Conservation (phyloP, 2,113 vertebrate species). For the Numida meleagris region DNA sequence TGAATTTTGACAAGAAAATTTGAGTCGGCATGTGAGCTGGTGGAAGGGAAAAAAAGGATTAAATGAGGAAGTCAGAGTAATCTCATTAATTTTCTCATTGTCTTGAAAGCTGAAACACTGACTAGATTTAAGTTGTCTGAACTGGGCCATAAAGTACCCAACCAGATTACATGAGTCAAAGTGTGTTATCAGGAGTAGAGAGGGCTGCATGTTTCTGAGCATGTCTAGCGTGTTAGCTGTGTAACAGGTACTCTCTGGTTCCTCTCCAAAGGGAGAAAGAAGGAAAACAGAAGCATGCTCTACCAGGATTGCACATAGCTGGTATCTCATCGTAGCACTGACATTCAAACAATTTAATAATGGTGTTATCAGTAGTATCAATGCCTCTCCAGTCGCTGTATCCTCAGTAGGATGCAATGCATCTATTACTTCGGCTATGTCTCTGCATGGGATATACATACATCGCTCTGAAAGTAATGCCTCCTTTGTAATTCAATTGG, state of each 20-base stretch:
- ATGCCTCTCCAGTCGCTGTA: background rate
- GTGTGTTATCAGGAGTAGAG: background rate
- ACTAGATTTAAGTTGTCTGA: background rate
- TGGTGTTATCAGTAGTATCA: accelerated
- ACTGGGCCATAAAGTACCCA: background rate
- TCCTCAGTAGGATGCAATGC: background rate
- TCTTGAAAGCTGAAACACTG: background rate
- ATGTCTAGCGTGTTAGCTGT: background rate
- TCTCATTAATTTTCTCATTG: background rate
- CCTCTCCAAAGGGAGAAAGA: background rate
- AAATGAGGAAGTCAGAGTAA: background rate
- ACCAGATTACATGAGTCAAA: background rate
- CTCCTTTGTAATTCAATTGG: too few relatives aligned
- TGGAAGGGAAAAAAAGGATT: background rate
- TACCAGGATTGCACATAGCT: background rate
- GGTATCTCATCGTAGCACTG: background rate
- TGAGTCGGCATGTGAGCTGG: background rate
- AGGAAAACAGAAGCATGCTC: background rate
- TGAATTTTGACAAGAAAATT: conserved; percentile 15
- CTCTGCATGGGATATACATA: background rate
- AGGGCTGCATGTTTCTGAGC: background rate
- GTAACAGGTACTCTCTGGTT: background rate
- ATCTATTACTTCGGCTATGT: background rate
- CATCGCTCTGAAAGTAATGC: too few relatives aligned
- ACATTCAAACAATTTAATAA: background rate